Conservation (phyloP, 2,113 vertebrate species). For the Zeus faber region DNA sequence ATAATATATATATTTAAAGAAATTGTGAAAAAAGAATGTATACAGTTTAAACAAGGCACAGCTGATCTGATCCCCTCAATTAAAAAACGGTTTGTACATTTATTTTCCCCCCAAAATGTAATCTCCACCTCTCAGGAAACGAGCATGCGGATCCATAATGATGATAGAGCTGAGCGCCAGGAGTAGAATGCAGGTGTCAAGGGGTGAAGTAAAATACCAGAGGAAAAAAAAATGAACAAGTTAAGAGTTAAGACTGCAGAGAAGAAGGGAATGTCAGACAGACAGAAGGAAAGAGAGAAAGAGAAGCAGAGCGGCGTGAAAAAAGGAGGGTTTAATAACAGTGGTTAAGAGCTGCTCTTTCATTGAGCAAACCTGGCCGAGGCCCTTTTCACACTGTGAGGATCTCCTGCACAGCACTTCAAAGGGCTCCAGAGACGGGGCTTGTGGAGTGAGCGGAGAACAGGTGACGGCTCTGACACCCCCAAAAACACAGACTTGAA, state of each 20-base stretch:
- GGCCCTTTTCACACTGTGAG: conserved; percentile 74
- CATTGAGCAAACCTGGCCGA: conserved; percentile 66
- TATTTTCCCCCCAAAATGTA: too few relatives aligned
- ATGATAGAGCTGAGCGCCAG: too few relatives aligned
- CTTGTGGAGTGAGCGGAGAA: conserved; percentile 43
- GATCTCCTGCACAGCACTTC: conserved; percentile 69
- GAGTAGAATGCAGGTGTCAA: too few relatives aligned
- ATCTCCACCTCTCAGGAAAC: too few relatives aligned
- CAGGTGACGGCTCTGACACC: conserved; percentile 57
- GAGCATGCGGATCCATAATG: too few relatives aligned
- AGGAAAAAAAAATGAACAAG: too few relatives aligned
- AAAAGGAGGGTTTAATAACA: conserved; percentile 68
- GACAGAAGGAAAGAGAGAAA: conserved; percentile 18
- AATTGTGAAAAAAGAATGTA: too few relatives aligned
- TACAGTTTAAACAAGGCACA: too few relatives aligned
- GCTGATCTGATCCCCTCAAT: too few relatives aligned
- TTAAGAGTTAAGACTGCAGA: conserved; percentile 3
- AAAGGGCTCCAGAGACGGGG: conserved; percentile 63
- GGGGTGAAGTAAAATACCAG: too few relatives aligned
- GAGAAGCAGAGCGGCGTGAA: conserved; percentile 5
- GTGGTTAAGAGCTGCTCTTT: conserved; percentile 66
- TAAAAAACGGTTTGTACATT: too few relatives aligned
- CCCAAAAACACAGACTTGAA: conserved; percentile 17
- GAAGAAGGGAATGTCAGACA: conserved; percentile 27
- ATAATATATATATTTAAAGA: too few relatives aligned